Evolutionary conservation across 1,140 invertebrate genomes (phyloP).

Genomic region (Aphidius gifuensis): DNA sequence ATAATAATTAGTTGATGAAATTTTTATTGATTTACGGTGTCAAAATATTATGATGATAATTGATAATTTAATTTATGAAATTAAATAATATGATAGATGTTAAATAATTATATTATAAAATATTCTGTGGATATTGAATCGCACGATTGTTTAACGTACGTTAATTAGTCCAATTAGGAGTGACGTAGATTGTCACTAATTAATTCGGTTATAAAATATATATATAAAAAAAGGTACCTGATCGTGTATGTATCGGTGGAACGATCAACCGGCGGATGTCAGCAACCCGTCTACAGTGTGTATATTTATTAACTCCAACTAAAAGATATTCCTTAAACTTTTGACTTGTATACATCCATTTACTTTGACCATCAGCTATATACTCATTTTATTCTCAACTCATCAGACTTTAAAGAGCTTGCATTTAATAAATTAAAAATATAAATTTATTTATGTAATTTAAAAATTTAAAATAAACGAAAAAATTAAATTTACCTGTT

Average conservation of each 20-base stretch:
- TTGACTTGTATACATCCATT: neutral
- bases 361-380: neutral
- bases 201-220: constrained; percentile 35
- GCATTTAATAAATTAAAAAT: too few species aligned
- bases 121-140: constrained; percentile 19
- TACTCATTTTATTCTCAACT: constrained; percentile 1
- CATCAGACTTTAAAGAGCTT: too few species aligned
- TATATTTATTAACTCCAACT: constrained; percentile 11
- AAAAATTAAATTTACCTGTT: too few species aligned
- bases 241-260: constrained; percentile 34
- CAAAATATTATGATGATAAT: too few species aligned
- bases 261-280: constrained; percentile 27
- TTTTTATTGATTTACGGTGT: too few species aligned
- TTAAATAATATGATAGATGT: constrained; percentile 10
- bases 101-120: constrained; percentile 5
- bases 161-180: constrained; percentile 50
- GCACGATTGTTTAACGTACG: constrained; percentile 35
- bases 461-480: too few species aligned
- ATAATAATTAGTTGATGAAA: too few species aligned
- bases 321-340: constrained; percentile 3
- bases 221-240: constrained; percentile 30
- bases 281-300: constrained; percentile 16
- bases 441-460: too few species aligned
- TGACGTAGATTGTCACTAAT: constrained; percentile 45
- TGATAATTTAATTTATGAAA: neutral